These are phyloP conservation scores for Adelges cooleyi DNA, from an alignment of 1,140 invertebrate species.

Conservation along the genomic window DNA sequence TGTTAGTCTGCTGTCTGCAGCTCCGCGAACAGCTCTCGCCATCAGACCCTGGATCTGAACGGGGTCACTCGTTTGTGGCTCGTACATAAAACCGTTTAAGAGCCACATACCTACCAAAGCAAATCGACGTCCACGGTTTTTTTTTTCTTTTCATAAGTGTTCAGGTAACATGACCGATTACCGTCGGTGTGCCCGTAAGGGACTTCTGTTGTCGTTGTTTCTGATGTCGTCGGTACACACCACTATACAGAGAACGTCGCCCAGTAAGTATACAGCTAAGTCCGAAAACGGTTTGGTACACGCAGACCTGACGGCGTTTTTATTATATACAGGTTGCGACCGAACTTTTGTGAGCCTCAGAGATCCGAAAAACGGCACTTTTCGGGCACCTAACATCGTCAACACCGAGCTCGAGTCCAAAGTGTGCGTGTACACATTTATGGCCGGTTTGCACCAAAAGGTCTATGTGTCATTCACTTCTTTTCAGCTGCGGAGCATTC, in stretches of 20 bases:
- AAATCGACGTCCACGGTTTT: too few relatives aligned
- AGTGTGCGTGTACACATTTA: constrained; percentile 94
- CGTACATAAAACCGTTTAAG: too few relatives aligned
- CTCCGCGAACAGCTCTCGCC: too few relatives aligned
- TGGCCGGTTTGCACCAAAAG: constrained; percentile 78
- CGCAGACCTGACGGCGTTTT: constrained; percentile 26
- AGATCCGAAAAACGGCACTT: constrained; percentile 67
- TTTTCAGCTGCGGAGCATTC: constrained; percentile 84
- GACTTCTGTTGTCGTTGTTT: constrained; percentile 54
- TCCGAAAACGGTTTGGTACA: background rate
- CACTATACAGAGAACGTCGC: constrained; percentile 45
- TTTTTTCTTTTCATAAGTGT: too few relatives aligned
- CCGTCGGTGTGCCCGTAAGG: constrained; percentile 65
- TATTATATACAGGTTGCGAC: constrained; percentile 69
- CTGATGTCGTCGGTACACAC: constrained; percentile 27
- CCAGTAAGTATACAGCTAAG: constrained; percentile 39
- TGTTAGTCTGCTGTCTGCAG: too few relatives aligned
- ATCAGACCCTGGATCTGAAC: too few relatives aligned
- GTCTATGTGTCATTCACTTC: constrained; percentile 82
- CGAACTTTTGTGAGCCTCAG: constrained; percentile 70
- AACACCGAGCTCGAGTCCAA: constrained; percentile 63
- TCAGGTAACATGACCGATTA: constrained; percentile 71
- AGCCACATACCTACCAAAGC: too few relatives aligned
- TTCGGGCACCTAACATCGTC: constrained; percentile 61
- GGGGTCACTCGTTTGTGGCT: too few relatives aligned